Base-by-base conservation (phyloP, 23 tunicate genomes). In the Trididemnum clinides region DNA sequence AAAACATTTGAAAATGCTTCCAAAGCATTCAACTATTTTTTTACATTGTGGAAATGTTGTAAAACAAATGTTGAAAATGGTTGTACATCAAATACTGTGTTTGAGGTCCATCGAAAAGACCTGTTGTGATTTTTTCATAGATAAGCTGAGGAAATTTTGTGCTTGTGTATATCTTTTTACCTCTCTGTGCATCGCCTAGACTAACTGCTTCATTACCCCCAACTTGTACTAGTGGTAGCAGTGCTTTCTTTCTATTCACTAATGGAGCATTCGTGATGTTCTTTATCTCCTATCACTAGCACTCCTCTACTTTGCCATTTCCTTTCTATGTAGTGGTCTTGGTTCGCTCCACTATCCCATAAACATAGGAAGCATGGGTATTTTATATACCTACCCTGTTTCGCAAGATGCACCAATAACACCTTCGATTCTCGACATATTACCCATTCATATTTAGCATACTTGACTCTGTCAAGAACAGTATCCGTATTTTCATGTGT, bases 41-140 rank as follows among this genome's bases (percentile, higher is more conserved):
- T 20, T 38, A 39, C 0, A 38, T 44, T 10, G 0, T 44, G 19
- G 64, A 44, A 21, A 39, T n/a, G 1, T 44, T 69, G 10, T 26
- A 21, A 0, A 77, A 19, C 62, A 77, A 50, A 22, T 39, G 33
- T 31, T 69, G 10, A n/a, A 77, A n/a, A n/a, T n/a, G n/a, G n/a
- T n/a, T n/a, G n/a, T n/a, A n/a, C n/a, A n/a, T n/a, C n/a, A n/a
- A n/a, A n/a, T n/a, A n/a, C n/a, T n/a, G n/a, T n/a, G n/a, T 77
- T 50, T 77, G 64, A 31, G 64, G 66, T 39, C 82, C 66, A 39
- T 39, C 65, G 27, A 77, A 77, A 77, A 77, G 29, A 21, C 82
- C 82, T 39, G 69, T 69, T 77, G 28, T 28, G 38, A 33, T 70
- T 70, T 70, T 77, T 77, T 44, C 82, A 38, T 77, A 44, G 19